Conservation (phyloP, 2,888 invertebrate genomes). For the Priapulus caudatus region DNA sequence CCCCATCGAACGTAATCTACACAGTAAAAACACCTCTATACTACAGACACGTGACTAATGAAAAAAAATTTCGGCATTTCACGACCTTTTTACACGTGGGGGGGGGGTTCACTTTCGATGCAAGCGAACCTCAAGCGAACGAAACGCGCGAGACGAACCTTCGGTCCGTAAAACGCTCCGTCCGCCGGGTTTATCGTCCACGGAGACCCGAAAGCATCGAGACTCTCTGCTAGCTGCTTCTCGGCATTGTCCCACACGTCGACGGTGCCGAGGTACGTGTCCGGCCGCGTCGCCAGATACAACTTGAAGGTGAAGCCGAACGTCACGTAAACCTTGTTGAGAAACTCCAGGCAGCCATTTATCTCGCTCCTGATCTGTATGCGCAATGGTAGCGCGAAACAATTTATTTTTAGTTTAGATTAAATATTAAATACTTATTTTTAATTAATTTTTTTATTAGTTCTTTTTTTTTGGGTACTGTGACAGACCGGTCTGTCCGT, state of each 20-base stretch:
- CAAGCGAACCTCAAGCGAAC: no score
- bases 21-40: no score
- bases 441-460: no score
- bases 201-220: constrained; percentile 68
- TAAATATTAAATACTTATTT: background rate
- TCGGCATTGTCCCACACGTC: constrained; percentile 75
- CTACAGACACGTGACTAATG: no score
- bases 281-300: constrained; percentile 79
- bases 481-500: no score
- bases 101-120: no score
- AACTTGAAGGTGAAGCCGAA: constrained; percentile 92
- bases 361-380: constrained; percentile 69
- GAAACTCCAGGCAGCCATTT: constrained; percentile 59
- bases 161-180: constrained; percentile 98
- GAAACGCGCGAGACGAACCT: constrained; percentile 43
- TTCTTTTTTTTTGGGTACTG: no score
- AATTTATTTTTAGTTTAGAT: background rate
- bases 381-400: background rate
- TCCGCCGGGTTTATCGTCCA: constrained; percentile 91
- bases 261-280: constrained; percentile 73
- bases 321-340: constrained; percentile 65
- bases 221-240: constrained; percentile 65
- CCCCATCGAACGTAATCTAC: no score
- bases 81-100: no score
- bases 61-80: no score